phyloP scores from a whole-genome alignment of 2,113 vertebrate genomes.

The Osmerus mordax region DNA sequence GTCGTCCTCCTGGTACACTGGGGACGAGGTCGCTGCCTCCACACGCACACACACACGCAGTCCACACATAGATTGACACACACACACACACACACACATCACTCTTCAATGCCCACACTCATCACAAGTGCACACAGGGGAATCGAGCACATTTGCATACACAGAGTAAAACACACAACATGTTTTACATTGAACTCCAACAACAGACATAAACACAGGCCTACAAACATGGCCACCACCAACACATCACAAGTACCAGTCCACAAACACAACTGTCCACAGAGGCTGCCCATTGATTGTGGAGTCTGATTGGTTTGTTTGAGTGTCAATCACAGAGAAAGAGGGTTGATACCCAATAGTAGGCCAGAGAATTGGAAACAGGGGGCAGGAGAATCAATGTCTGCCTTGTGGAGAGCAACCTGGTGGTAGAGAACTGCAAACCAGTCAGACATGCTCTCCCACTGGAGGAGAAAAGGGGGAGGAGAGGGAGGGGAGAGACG shows the following conservation, averaged over 20 bases:
- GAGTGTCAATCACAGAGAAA: conserved; percentile 26
- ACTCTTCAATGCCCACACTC: conserved; percentile 22
- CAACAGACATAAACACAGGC: neutral
- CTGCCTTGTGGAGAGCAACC: conserved; percentile 50
- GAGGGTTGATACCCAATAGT: conserved; percentile 1
- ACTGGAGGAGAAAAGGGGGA: conserved; percentile 8
- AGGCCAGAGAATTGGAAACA: neutral
- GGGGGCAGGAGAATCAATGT: conserved; percentile 19
- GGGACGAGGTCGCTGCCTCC: no score
- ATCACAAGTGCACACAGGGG: no score
- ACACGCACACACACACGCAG: conserved; percentile 6
- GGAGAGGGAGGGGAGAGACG: neutral
- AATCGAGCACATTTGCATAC: neutral
- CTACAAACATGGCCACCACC: neutral
- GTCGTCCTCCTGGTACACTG: conserved; percentile 52
- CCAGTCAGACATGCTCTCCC: conserved; percentile 35
- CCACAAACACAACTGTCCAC: conserved; percentile 30
- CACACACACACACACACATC: conserved; percentile 5
- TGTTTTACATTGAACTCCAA: no score
- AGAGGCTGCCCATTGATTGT: conserved; percentile 46
- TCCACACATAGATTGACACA: conserved; percentile 13
- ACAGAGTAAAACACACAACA: no score
- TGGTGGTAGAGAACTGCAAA: conserved; percentile 22
- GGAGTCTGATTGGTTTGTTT: conserved; percentile 24
- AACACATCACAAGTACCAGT: conserved; percentile 2